phyloP scores from a whole-genome alignment of 2,888 invertebrate genomes.

The Platyscelio sp. region DNA sequence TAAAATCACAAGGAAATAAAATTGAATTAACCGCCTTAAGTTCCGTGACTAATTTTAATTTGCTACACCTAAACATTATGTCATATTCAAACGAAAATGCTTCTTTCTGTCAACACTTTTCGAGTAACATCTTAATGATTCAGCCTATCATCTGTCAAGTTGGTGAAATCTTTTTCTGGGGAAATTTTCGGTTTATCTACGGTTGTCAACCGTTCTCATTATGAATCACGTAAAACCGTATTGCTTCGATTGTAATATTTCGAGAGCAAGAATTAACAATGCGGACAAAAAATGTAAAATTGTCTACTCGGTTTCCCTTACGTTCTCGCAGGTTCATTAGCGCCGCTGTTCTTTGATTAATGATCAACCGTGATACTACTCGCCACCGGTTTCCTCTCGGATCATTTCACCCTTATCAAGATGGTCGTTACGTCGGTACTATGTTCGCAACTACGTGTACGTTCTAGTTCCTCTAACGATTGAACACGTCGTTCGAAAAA shows the following conservation, averaged over 20 bases:
- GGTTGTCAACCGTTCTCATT: too few species aligned
- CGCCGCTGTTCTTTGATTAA: conserved; percentile 83
- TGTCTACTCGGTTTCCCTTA: conserved; percentile 14
- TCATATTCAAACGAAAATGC: conserved; percentile 34
- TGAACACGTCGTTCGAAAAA: conserved; percentile 67
- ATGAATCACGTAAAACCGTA: too few species aligned
- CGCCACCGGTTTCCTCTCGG: conserved; percentile 82
- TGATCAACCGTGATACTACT: conserved; percentile 78
- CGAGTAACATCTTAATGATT: conserved; percentile 27
- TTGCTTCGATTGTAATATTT: too few species aligned
- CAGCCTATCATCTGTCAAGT: conserved; percentile 19
- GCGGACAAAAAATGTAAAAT: too few species aligned
- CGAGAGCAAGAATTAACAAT: too few species aligned
- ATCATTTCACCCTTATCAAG: conserved; percentile 82
- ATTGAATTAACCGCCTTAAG: conserved; percentile 30
- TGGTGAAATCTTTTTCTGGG: neutral
- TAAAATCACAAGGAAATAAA: too few species aligned
- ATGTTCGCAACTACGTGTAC: conserved; percentile 66
- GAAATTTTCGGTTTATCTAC: too few species aligned
- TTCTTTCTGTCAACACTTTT: conserved; percentile 59
- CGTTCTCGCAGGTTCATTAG: conserved; percentile 82
- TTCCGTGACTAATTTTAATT: conserved; percentile 52
- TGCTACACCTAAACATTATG: conserved; percentile 39
- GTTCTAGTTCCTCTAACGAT: conserved; percentile 71
- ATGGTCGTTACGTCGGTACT: conserved; percentile 82